Conservation (phyloP, 2,113 vertebrate genomes). For the Ginglymostoma cirratum region DNA sequence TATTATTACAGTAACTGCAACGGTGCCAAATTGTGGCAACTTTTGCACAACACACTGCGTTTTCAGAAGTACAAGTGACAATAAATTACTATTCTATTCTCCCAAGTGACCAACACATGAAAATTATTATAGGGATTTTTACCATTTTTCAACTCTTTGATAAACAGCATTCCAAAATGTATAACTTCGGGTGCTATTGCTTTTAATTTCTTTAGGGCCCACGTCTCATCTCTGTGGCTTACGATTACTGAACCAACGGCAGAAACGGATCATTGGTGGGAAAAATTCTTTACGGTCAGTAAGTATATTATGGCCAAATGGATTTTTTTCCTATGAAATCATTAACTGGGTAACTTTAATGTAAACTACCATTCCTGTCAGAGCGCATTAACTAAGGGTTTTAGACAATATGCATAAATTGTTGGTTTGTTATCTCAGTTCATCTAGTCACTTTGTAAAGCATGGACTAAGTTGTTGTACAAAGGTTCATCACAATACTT, state of each 20-base stretch:
- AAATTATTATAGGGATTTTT: neutral
- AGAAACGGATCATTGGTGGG: slow-evolving; percentile 90
- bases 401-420: neutral
- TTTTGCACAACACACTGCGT: too few relatives aligned
- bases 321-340: neutral
- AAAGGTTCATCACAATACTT: neutral
- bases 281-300: slow-evolving; percentile 88
- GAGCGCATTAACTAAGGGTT: neutral
- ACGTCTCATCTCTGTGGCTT: slow-evolving; percentile 72
- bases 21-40: too few relatives aligned
- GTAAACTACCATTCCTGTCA: neutral
- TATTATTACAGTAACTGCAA: too few relatives aligned
- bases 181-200: neutral
- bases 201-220: slow-evolving; percentile 57
- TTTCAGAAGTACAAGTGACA: too few relatives aligned
- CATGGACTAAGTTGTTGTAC: neutral
- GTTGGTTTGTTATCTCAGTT: neutral
- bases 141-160: neutral
- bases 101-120: neutral
- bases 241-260: slow-evolving; percentile 73
- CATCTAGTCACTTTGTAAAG: neutral
- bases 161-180: neutral
- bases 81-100: too few relatives aligned
- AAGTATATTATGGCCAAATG: neutral
- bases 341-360: neutral